A percentile compares a stretch with the other conserved stretches of the same genome.
These are phyloP conservation scores for Caenorhabditis zanzibari DNA, from an alignment of 2,888 invertebrate species.

Conservation along the genomic window DNA sequence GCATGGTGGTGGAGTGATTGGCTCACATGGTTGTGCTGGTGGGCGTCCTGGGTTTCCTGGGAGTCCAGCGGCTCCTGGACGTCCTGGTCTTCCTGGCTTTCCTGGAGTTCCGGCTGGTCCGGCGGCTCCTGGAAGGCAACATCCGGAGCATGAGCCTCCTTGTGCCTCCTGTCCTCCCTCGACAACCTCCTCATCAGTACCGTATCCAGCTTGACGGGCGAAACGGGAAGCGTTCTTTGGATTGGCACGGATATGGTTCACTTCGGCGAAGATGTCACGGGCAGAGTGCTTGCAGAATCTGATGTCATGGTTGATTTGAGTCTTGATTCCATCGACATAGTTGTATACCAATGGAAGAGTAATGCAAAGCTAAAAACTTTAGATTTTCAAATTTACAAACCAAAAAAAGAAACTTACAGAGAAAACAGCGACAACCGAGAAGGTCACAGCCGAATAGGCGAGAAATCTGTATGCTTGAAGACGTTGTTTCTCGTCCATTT, in stretches of 20 bases:
- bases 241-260: slow-evolving; percentile 14
- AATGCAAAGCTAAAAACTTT: slow-evolving; percentile 16
- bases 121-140: slow-evolving; percentile 33
- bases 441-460: slow-evolving; percentile 73
- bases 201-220: slow-evolving; percentile 35
- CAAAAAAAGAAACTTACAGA: slow-evolving; percentile 51
- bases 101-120: slow-evolving; percentile 62
- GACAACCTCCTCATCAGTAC: slow-evolving; percentile 9
- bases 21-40: slow-evolving; percentile 66
- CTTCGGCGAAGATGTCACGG: slow-evolving; percentile 27
- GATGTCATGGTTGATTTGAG: slow-evolving; percentile 34
- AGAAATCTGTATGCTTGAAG: slow-evolving; percentile 68
- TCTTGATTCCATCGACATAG: slow-evolving; percentile 33
- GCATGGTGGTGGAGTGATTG: slow-evolving; percentile 71
- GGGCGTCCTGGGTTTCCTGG: slow-evolving; percentile 72
- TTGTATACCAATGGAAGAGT: slow-evolving; percentile 33
- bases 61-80: slow-evolving; percentile 72
- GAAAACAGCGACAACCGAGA: slow-evolving; percentile 71
- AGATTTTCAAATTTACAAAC: not conserved
- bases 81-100: slow-evolving; percentile 69
- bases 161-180: slow-evolving; percentile 11
- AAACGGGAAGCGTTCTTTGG: slow-evolving; percentile 35
- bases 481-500: slow-evolving; percentile 34
- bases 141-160: slow-evolving; percentile 35
- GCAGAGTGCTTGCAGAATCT: slow-evolving; percentile 40